Percentiles rank a stretch among this genome's conserved stretches.
Evolutionary conservation across 2,113 vertebrate species (phyloP).

Genomic region (Gallinago undulata): DNA sequence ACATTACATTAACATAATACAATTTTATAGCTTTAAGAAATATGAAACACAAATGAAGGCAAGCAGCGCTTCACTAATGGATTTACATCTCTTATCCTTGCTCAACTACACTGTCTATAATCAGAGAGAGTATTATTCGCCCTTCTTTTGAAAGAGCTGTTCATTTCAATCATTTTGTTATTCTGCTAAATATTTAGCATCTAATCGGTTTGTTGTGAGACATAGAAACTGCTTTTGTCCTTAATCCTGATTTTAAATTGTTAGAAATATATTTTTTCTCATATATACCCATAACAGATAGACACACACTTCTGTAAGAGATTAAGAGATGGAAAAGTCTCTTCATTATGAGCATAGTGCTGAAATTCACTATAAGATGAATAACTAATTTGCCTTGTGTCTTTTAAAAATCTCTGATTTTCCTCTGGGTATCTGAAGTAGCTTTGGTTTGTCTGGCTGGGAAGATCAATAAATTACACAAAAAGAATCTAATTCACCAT

Average conservation of each 20-base stretch:
- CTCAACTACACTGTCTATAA: slow-evolving; percentile 19
- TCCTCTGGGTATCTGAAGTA: neutral
- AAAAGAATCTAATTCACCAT: neutral
- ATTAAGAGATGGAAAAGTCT: neutral
- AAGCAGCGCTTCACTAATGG: slow-evolving; percentile 60
- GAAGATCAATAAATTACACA: neutral
- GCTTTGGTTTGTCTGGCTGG: neutral
- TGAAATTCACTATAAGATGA: neutral
- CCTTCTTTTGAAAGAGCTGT: slow-evolving; percentile 26
- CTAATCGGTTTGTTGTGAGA: neutral
- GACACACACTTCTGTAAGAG: neutral
- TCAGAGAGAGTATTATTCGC: slow-evolving; percentile 44
- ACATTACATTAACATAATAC: slow-evolving; percentile 68
- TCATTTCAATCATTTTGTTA: slow-evolving; percentile 24
- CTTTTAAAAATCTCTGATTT: neutral
- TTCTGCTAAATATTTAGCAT: slow-evolving; percentile 4
- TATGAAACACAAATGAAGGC: slow-evolving; percentile 69
- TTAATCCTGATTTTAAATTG: neutral
- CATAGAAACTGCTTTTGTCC: neutral
- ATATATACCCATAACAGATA: neutral
- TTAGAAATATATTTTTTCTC: neutral
- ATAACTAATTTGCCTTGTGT: neutral
- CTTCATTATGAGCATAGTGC: neutral
- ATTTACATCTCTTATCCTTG: slow-evolving; percentile 63
- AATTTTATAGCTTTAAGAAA: slow-evolving; percentile 73